phyloP scores from a whole-genome alignment of 2,888 invertebrate genomes.

The Pocota personata region DNA sequence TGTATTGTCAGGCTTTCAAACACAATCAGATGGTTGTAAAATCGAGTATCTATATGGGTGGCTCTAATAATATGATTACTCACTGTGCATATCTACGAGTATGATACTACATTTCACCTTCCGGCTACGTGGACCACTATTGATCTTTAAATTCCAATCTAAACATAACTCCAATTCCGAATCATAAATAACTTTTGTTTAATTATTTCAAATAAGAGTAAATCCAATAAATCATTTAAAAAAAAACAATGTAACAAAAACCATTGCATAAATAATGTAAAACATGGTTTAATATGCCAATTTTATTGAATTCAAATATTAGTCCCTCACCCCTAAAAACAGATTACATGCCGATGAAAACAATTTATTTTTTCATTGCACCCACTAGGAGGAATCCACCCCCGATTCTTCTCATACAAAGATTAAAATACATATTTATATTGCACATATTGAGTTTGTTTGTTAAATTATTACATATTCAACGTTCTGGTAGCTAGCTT shows the following conservation, averaged over 20 bases:
- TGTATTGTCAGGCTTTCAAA: too few species aligned
- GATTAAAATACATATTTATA: constrained; percentile 66
- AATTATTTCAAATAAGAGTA: background rate
- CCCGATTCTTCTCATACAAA: constrained; percentile 37
- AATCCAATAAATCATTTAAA: constrained; percentile 32
- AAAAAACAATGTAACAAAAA: background rate
- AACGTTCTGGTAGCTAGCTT: background rate
- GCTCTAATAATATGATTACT: too few species aligned
- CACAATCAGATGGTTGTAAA: too few species aligned
- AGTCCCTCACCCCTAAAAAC: constrained; percentile 9
- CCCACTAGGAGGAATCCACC: background rate
- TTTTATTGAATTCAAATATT: constrained; percentile 57
- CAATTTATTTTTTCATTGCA: constrained; percentile 31
- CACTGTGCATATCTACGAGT: too few species aligned
- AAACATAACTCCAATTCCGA: background rate
- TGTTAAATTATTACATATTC: constrained; percentile 41
- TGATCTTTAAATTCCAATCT: background rate
- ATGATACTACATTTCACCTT: background rate
- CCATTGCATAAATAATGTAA: constrained; percentile 30
- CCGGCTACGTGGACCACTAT: background rate
- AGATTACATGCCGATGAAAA: constrained; percentile 37
- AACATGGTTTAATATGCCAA: constrained; percentile 37
- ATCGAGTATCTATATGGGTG: too few species aligned
- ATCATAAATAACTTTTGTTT: background rate
- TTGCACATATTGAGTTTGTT: constrained; percentile 60